phyloP scores from a whole-genome alignment of 1,140 invertebrate genomes.

The Apis dorsata region DNA sequence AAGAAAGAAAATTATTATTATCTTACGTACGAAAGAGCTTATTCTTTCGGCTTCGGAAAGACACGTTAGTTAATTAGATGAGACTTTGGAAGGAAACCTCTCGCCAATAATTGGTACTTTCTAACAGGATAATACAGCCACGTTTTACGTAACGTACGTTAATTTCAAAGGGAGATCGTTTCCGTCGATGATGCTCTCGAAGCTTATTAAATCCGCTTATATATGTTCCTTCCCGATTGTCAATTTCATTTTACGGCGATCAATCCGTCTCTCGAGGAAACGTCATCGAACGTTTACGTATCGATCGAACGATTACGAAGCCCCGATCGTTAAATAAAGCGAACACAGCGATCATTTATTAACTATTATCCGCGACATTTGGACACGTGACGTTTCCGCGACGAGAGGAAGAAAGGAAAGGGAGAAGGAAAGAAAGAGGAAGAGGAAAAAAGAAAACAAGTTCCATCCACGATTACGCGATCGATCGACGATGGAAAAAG shows the following conservation, averaged over 20 bases:
- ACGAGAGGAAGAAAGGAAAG: too few species aligned
- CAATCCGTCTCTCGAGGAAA: background rate
- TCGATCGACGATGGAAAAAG: background rate
- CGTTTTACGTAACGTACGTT: conserved; percentile 70
- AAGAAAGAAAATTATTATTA: background rate
- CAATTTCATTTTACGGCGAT: background rate
- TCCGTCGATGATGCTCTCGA: conserved; percentile 21
- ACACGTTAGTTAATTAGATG: conserved; percentile 53
- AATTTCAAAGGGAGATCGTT: conserved; percentile 67
- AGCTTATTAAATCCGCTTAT: background rate
- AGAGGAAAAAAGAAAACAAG: background rate
- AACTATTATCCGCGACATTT: background rate
- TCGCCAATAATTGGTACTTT: conserved; percentile 62
- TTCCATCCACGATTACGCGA: background rate
- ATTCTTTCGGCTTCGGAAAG: background rate
- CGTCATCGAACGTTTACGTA: background rate
- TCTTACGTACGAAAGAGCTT: conserved; percentile 8
- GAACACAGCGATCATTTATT: conserved; percentile 22
- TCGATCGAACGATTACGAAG: conserved; percentile 30
- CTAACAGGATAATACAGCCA: conserved; percentile 66
- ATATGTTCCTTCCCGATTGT: background rate
- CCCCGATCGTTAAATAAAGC: conserved; percentile 8
- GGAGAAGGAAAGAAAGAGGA: background rate
- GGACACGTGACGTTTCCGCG: background rate
- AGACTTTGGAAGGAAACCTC: conserved; percentile 69